phyloP scores from a whole-genome alignment of 2,113 vertebrate genomes.

The Ondatra zibethicus region DNA sequence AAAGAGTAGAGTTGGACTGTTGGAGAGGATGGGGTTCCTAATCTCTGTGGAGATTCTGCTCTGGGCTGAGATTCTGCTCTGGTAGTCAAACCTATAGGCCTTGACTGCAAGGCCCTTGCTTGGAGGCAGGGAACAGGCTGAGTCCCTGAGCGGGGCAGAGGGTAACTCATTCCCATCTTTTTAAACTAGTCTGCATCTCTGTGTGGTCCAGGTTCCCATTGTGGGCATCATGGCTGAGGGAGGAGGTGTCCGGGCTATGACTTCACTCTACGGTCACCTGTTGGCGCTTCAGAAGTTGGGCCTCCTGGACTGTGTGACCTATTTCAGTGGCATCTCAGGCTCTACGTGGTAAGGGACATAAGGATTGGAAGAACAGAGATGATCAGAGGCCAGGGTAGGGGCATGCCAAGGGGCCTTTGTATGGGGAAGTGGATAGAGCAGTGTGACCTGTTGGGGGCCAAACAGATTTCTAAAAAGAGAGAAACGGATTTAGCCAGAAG shows the following conservation, averaged over 20 bases:
- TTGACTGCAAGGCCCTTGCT: not conserved
- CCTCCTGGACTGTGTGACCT: conserved; percentile 89
- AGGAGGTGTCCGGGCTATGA: conserved; percentile 91
- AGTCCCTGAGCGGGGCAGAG: not conserved
- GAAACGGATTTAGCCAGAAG: not conserved
- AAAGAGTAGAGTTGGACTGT: not conserved
- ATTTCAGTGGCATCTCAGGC: conserved; percentile 91
- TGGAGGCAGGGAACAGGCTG: not conserved
- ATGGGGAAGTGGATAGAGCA: not conserved
- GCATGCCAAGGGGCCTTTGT: not conserved
- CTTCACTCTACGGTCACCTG: conserved; percentile 87
- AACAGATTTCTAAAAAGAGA: not conserved
- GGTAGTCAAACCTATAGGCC: not conserved
- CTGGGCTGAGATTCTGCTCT: no score
- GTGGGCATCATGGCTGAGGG: conserved; percentile 90
- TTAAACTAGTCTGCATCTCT: not conserved
- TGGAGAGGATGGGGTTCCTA: not conserved
- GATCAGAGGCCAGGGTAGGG: not conserved
- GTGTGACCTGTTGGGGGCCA: not conserved
- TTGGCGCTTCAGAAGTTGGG: conserved; percentile 89
- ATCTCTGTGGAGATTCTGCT: not conserved
- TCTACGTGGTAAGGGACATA: conserved; percentile 90
- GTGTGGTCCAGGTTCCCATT: conserved; percentile 87
- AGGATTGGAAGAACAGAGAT: not conserved
- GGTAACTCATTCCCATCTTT: not conserved